Percentiles rank a stretch among this genome's conserved stretches.
These are phyloP conservation scores for Chondrosia reniformis DNA, from an alignment of 37 sponge, comb jelly and placozoan genomes.

Conservation along the genomic window DNA sequence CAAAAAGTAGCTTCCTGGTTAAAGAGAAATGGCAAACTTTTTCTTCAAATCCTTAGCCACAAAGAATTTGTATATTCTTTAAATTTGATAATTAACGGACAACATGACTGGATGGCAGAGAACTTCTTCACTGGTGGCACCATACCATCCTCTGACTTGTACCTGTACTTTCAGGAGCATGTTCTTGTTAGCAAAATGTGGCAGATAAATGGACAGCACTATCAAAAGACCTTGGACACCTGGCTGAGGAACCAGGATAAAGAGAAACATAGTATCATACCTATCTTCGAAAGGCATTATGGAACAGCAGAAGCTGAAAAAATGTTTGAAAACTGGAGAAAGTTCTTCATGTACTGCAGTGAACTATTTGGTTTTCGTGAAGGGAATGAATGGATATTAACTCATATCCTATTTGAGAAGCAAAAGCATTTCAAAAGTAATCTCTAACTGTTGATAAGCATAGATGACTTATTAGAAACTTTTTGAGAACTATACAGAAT, in stretches of 20 bases:
- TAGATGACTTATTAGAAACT: no score
- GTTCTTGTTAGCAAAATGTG: slow-evolving; percentile 4
- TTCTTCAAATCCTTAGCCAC: slow-evolving; percentile 28
- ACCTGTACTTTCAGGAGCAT: slow-evolving; percentile 25
- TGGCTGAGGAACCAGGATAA: slow-evolving; percentile 13
- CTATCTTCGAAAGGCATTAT: background rate
- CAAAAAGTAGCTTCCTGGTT: slow-evolving; percentile 6
- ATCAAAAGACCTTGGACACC: slow-evolving; percentile 21
- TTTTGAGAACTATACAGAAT: no score
- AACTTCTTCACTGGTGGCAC: slow-evolving; percentile 24
- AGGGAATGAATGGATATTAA: slow-evolving; percentile 15
- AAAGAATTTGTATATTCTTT: slow-evolving; percentile 3
- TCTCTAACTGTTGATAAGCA: no score
- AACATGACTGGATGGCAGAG: background rate
- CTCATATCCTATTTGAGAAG: slow-evolving; percentile 9
- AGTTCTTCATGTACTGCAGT: slow-evolving; percentile 14
- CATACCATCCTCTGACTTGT: slow-evolving; percentile 26
- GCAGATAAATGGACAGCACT: slow-evolving; percentile 20
- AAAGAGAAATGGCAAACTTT: slow-evolving; percentile 12
- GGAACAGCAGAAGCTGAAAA: background rate
- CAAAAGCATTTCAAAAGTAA: no score
- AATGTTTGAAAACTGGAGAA: background rate
- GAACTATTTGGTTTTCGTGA: slow-evolving; percentile 1
- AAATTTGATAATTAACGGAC: background rate
- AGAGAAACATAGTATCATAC: background rate